Evolutionary conservation across 2,797 vertebrate genomes (phyloP).

Genomic region (Lutjanus argentimaculatus): DNA sequence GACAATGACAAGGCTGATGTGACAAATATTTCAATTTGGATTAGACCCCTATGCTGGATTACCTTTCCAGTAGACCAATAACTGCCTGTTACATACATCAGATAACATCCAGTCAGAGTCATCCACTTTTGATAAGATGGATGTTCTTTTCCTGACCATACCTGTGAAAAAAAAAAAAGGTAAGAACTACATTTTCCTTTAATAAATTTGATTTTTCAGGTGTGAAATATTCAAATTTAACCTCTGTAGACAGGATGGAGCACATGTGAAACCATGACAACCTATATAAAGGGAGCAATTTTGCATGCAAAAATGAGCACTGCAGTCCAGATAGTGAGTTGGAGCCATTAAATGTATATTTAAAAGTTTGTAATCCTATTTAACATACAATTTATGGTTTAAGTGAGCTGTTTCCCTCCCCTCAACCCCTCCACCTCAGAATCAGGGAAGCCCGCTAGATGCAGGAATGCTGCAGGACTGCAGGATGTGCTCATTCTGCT

Average conservation of each 20-base stretch:
- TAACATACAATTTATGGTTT: no score
- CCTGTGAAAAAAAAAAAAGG: neutral
- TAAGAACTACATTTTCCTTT: neutral
- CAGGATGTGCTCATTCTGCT: no score
- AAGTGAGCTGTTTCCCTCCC: no score
- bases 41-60: conserved; percentile 1
- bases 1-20: conserved; percentile 15
- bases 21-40: neutral
- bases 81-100: conserved; percentile 23
- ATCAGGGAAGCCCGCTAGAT: no score
- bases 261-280: no score
- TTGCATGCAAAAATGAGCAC: no score
- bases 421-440: no score
- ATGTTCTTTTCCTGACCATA: conserved; percentile 9
- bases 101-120: neutral
- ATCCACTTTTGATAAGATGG: conserved; percentile 25
- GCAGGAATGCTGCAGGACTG: no score
- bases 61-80: conserved; percentile 19
- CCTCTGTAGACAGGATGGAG: neutral
- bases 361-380: no score
- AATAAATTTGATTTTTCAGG: neutral
- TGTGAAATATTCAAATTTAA: conserved; percentile 3
- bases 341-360: no score
- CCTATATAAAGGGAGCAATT: no score
- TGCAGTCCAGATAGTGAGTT: no score